These are phyloP conservation scores for Heliornis fulica DNA, from an alignment of 2,113 vertebrate genomes.

Conservation along the genomic window DNA sequence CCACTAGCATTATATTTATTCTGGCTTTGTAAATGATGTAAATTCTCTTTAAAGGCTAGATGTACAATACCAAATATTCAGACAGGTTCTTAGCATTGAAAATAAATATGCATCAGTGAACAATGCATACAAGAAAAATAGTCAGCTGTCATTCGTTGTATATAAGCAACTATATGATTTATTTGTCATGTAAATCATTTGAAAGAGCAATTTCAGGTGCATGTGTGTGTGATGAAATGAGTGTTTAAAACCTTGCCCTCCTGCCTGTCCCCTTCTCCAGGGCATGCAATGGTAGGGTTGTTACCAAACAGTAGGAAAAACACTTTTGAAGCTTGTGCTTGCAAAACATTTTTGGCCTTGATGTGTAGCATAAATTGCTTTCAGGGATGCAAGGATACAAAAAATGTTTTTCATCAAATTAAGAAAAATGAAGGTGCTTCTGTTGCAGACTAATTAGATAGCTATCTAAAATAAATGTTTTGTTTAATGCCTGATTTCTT, in stretches of 20 bases:
- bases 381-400: background rate
- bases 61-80: background rate
- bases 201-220: background rate
- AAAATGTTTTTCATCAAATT: background rate
- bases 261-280: background rate
- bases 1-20: background rate
- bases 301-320: background rate
- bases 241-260: background rate
- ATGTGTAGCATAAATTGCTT: background rate
- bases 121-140: background rate
- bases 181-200: background rate
- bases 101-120: background rate
- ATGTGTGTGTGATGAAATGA: background rate
- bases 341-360: background rate
- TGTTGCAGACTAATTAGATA: constrained; percentile 29
- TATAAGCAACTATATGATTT: background rate
- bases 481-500: constrained; percentile 51
- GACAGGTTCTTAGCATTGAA: background rate
- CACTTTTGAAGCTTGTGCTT: background rate
- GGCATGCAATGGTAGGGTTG: background rate
- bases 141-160: background rate
- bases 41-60: background rate
- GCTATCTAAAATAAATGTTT: constrained; percentile 53
- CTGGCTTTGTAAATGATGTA: background rate
- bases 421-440: background rate